These are phyloP conservation scores for Dendrocincla tyrannina DNA, from an alignment of 2,797 vertebrate species.

Conservation along the genomic window DNA sequence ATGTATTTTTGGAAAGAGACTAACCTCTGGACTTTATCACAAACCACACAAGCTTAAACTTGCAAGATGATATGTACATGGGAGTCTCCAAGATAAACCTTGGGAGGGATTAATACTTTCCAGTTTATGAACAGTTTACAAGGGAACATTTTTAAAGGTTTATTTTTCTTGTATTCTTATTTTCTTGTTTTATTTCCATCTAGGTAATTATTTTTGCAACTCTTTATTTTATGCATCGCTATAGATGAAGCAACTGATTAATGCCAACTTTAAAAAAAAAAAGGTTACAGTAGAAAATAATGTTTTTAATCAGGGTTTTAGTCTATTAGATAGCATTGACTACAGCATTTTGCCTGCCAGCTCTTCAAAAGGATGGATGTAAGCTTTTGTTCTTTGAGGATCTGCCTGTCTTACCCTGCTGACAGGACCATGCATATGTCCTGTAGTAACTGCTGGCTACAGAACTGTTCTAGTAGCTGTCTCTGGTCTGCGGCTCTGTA, in stretches of 20 bases:
- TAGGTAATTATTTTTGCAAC: not conserved
- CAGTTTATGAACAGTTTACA: not conserved
- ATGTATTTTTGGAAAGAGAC: not conserved
- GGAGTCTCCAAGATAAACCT: not conserved
- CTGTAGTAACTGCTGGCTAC: not conserved
- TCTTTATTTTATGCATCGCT: not conserved
- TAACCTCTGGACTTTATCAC: not conserved
- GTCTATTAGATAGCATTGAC: not conserved
- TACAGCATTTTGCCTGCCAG: not conserved
- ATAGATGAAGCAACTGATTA: not conserved
- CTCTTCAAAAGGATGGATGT: not conserved
- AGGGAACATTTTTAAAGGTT: not conserved
- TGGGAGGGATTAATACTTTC: not conserved
- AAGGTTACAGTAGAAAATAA: not conserved
- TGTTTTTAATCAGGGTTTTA: not conserved
- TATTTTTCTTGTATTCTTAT: not conserved
- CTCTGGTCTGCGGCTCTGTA: not conserved
- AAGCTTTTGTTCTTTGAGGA: not conserved
- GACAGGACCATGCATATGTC: not conserved
- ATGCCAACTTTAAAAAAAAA: not conserved
- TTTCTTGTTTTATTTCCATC: not conserved
- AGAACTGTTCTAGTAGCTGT: not conserved
- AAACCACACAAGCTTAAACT: not conserved
- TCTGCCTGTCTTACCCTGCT: not conserved
- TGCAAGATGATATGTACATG: not conserved